Evolutionary conservation across 2,888 invertebrate genomes (phyloP), one percentile per base, ranked within the genome.

Genomic region (Nebria salina): DNA sequence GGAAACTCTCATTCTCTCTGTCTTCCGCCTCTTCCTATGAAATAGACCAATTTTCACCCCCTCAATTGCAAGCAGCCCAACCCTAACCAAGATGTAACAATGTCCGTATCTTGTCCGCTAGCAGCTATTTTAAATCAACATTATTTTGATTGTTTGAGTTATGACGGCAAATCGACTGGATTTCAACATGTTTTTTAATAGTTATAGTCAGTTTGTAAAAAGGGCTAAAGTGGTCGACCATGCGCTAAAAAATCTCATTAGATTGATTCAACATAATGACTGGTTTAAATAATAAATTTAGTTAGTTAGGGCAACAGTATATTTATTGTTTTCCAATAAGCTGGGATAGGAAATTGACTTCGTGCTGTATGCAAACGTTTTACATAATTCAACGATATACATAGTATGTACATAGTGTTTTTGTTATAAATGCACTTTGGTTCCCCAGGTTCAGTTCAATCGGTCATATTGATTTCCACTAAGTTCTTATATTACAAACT

Each of bases 271-370:
- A 26, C 11, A 68, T 68, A 70, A 70, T 70, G 70, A 20, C 70
- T 70, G 20, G 3, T 26, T 70, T 54, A 54, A 54, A 54, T 54
- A 54, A 54, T 54, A 11, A 11, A 54, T 54, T 15, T 72, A 78
- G 79, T 74, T 79, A 74, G 79, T 75, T 79, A 79, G 25, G 82
- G 82, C 81, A 82, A 26, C 2, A 70, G 26, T 82, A 82, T 82
- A 83, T 82, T 82, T 83, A 83, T 83, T 80, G 83, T 81, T 83
- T 83, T 83, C 82, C 83, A 80, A 83, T 83, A 83, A 83, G 83
- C 83, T 77, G 72, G 75, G 76, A 82, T 77, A 75, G 75, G 74
- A 82, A 83, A 83, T 82, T 83, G 83, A 80, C 82, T 80, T 25
- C 68, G 13, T 68, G 68, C n/a, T 68, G 13, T 68, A 25, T 68